These are phyloP conservation scores for Pygoscelis adeliae DNA, from an alignment of 2,113 vertebrate species.

Conservation along the genomic window DNA sequence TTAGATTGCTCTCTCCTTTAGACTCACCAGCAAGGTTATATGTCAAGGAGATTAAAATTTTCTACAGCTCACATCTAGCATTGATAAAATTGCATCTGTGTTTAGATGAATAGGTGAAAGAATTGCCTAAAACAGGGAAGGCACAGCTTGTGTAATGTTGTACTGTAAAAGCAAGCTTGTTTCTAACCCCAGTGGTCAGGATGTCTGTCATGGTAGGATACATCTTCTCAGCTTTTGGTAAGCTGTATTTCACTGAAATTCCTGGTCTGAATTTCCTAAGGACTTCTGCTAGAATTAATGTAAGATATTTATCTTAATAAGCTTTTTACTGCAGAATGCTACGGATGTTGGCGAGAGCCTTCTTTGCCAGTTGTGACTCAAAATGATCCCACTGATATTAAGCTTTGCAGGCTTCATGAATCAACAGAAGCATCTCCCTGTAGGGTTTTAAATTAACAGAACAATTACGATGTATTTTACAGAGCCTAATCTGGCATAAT, in stretches of 20 bases:
- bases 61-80: neutral
- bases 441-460: conserved; percentile 51
- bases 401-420: neutral
- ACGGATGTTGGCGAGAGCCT: neutral
- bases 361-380: neutral
- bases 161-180: neutral
- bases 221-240: neutral
- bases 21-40: neutral
- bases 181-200: neutral
- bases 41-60: neutral
- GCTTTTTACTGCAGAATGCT: neutral
- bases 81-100: neutral
- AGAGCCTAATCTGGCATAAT: conserved; percentile 41
- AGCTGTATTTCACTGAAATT: neutral
- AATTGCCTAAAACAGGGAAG: neutral
- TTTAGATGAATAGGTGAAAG: neutral
- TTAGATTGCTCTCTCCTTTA: neutral
- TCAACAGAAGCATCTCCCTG: conserved; percentile 30
- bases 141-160: rapidly evolving
- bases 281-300: neutral
- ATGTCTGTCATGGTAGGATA: neutral
- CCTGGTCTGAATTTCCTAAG: neutral
- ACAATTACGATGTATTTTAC: conserved; percentile 29
- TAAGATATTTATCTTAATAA: neutral
- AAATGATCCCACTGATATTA: neutral